A percentile compares a stretch with the other conserved stretches of the same genome.
These are phyloP conservation scores for Chelonus insularis DNA, from an alignment of 1,140 invertebrate species.

Conservation along the genomic window DNA sequence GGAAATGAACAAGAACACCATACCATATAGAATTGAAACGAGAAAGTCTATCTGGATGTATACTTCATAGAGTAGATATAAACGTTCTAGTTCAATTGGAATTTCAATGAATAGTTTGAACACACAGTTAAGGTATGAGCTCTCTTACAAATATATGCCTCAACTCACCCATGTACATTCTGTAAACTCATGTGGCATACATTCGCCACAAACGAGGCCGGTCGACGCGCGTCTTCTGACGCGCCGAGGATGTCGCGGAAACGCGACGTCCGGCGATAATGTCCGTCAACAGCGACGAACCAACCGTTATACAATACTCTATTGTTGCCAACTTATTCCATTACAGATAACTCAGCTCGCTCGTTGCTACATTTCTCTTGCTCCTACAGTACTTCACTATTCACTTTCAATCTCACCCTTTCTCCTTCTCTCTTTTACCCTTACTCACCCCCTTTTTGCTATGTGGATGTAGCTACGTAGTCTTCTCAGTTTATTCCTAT, in stretches of 20 bases:
- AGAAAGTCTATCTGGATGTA: neutral
- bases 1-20: slow-evolving; percentile 29
- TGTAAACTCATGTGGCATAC: slow-evolving; percentile 41
- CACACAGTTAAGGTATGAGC: neutral
- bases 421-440: neutral
- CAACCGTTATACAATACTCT: slow-evolving; percentile 54
- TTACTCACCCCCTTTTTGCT: no score
- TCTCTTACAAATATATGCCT: neutral
- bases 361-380: slow-evolving; percentile 52
- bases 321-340: slow-evolving; percentile 63
- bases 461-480: no score
- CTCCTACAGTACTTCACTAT: neutral
- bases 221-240: slow-evolving; percentile 40
- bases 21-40: neutral
- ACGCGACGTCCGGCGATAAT: slow-evolving; percentile 59
- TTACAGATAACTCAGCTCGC: slow-evolving; percentile 59
- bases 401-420: neutral
- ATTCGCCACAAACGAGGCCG: slow-evolving; percentile 33
- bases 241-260: slow-evolving; percentile 42
- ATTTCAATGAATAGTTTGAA: slow-evolving; percentile 26
- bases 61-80: neutral
- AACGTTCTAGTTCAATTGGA: slow-evolving; percentile 19
- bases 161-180: slow-evolving; percentile 12
- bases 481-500: no score
- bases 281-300: slow-evolving; percentile 58